phyloP scores from a whole-genome alignment of 2,888 invertebrate species.

The Euphydryas editha region DNA sequence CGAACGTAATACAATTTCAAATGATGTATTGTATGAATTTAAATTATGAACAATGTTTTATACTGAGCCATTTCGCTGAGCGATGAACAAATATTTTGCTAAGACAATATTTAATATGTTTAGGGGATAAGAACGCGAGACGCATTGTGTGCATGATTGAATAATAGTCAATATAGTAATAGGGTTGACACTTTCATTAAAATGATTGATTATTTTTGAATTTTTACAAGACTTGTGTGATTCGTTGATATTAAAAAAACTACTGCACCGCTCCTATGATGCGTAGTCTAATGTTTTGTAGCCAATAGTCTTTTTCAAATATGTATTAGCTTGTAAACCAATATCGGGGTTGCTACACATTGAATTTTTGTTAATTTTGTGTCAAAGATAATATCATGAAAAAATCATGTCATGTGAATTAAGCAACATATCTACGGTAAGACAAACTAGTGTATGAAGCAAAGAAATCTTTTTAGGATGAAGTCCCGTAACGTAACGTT shows the following conservation, averaged over 20 bases:
- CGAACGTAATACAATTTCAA: conserved; percentile 4
- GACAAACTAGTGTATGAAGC: too few species aligned
- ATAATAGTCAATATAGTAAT: conserved; percentile 17
- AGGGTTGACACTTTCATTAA: conserved; percentile 17
- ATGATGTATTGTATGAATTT: background rate
- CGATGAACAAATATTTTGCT: conserved; percentile 32
- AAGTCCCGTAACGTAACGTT: too few species aligned
- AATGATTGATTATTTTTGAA: background rate
- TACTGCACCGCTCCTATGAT: too few species aligned
- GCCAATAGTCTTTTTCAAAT: too few species aligned
- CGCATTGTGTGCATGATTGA: conserved; percentile 23
- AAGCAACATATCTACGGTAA: too few species aligned
- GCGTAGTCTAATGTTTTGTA: too few species aligned
- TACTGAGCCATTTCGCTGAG: conserved; percentile 7
- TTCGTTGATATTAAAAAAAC: background rate
- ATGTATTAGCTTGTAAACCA: too few species aligned
- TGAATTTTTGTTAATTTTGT: too few species aligned
- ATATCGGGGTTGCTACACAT: too few species aligned
- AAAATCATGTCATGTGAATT: too few species aligned
- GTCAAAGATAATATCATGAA: too few species aligned
- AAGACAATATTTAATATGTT: conserved; percentile 32
- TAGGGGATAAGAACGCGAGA: conserved; percentile 29
- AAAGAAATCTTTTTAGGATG: too few species aligned
- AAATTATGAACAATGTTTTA: conserved; percentile 1
- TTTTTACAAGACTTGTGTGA: background rate